These are phyloP conservation scores for Leptocoma aspasia DNA, from an alignment of 2,113 vertebrate genomes.

Conservation along the genomic window DNA sequence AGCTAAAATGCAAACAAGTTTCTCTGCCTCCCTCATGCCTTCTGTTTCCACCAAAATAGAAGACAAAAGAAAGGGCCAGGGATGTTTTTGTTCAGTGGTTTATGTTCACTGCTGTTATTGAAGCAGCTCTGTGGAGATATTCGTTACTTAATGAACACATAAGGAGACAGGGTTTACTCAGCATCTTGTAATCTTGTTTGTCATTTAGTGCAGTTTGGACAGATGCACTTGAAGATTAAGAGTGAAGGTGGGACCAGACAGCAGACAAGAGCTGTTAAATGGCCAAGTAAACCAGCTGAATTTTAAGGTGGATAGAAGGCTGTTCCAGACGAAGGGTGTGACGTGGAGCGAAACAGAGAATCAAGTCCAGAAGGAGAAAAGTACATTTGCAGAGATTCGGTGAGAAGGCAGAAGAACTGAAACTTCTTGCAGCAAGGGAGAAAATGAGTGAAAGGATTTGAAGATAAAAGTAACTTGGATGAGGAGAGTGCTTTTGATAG, in stretches of 20 bases:
- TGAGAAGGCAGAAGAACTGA: not conserved
- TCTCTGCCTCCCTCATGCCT: not conserved
- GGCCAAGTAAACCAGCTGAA: slow-evolving; percentile 25
- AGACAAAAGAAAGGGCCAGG: not conserved
- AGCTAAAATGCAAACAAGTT: not conserved
- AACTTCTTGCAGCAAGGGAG: not conserved
- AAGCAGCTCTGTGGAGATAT: not conserved
- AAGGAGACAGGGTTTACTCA: not conserved
- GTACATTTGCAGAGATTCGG: not conserved
- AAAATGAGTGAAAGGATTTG: not conserved
- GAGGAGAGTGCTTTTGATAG: not conserved
- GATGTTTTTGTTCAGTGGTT: not conserved
- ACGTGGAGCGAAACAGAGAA: not conserved
- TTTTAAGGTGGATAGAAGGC: not conserved
- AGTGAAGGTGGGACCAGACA: slow-evolving; percentile 14
- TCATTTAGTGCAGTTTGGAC: slow-evolving; percentile 23
- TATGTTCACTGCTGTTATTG: not conserved
- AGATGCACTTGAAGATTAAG: slow-evolving; percentile 29
- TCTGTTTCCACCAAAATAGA: slow-evolving; percentile 5
- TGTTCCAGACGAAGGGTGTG: not conserved
- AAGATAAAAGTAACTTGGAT: not conserved
- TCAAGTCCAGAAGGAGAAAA: not conserved
- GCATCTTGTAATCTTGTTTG: not conserved
- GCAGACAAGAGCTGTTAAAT: slow-evolving; percentile 8
- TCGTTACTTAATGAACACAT: not conserved